Evolutionary conservation across 2,888 invertebrate species (phyloP).

Genomic region (Agrotis segetum): DNA sequence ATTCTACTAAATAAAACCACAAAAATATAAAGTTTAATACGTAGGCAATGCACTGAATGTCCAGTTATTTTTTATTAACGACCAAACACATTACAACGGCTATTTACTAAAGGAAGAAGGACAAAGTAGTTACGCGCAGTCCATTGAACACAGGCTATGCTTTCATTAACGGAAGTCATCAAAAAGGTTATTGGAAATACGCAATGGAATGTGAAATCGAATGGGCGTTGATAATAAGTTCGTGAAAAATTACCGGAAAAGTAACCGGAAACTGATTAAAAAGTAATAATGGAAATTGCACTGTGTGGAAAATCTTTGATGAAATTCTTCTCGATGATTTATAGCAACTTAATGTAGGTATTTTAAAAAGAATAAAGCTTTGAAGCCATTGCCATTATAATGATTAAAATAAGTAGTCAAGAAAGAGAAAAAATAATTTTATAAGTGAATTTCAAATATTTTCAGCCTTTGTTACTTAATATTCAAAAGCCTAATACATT

Average conservation of each 20-base stretch:
- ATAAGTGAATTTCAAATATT: no score
- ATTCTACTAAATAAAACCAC: slow-evolving; percentile 43
- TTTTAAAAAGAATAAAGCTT: no score
- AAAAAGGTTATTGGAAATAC: slow-evolving; percentile 54
- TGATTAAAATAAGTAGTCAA: no score
- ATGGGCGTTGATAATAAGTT: slow-evolving; percentile 44
- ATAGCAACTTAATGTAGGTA: neutral
- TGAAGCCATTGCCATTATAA: no score
- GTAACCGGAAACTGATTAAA: neutral
- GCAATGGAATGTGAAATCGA: slow-evolving; percentile 62
- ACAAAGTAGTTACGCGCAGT: slow-evolving; percentile 30
- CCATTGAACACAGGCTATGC: slow-evolving; percentile 53
- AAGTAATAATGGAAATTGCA: neutral
- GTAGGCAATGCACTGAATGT: slow-evolving; percentile 18
- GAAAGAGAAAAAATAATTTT: no score
- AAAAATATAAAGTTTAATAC: slow-evolving; percentile 44
- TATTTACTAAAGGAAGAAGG: slow-evolving; percentile 44
- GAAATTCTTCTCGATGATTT: neutral
- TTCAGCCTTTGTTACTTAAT: neutral
- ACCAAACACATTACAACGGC: slow-evolving; percentile 39
- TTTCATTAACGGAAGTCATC: slow-evolving; percentile 60
- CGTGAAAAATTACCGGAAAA: slow-evolving; percentile 3
- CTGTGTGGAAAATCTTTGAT: neutral
- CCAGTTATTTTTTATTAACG: slow-evolving; percentile 54
- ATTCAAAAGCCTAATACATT: neutral